Conservation (phyloP, 1,140 invertebrate species). For the Caerostris darwini region DNA sequence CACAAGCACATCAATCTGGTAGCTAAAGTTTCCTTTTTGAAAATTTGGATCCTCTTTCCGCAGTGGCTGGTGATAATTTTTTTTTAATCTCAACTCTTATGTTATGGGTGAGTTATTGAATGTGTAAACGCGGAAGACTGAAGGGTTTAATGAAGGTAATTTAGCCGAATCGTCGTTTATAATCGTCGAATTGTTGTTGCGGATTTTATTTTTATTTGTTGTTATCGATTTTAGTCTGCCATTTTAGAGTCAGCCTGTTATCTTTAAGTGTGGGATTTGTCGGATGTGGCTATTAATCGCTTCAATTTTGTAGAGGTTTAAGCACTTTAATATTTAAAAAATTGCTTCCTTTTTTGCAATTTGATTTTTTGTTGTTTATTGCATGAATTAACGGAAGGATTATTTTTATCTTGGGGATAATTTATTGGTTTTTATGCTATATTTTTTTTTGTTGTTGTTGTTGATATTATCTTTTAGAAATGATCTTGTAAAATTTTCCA, state of each 20-base stretch:
- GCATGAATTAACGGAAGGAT: no score
- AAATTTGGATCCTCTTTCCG: background rate
- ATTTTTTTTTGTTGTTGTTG: no score
- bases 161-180: slow-evolving; percentile 29
- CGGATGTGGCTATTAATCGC: background rate
- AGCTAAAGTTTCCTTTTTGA: slow-evolving; percentile 24
- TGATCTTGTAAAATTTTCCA: no score
- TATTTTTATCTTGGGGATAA: no score
- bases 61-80: background rate
- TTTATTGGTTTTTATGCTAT: no score
- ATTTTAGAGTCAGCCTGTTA: background rate
- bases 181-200: slow-evolving; percentile 38
- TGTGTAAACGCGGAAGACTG: slow-evolving; percentile 19
- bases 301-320: background rate
- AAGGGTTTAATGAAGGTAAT: slow-evolving; percentile 52
- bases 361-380: no score
- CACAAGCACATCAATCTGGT: slow-evolving; percentile 52
- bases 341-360: no score
- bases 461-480: no score
- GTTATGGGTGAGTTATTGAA: slow-evolving; percentile 27
- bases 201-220: background rate
- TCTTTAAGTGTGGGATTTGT: background rate
- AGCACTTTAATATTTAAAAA: no score
- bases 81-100: no score
- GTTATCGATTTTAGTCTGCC: background rate